Conservation (phyloP, 2,113 vertebrate genomes). For the Tilapia sparmanii region DNA sequence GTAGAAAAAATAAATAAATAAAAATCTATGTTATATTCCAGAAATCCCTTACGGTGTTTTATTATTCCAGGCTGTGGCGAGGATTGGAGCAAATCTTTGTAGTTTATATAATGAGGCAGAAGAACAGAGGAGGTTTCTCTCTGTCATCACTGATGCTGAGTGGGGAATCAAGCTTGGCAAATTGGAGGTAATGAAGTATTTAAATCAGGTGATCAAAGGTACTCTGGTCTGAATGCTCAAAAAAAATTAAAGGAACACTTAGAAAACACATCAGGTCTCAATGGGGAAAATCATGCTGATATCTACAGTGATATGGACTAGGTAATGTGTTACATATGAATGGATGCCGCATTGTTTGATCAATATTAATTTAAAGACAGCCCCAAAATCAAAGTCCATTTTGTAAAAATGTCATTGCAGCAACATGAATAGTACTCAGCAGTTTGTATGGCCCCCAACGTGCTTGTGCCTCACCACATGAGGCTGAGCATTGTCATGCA, state of each 20-base stretch:
- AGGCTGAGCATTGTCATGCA: not conserved
- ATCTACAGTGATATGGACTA: not conserved
- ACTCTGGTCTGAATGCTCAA: not conserved
- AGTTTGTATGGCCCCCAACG: not conserved
- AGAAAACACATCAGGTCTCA: not conserved
- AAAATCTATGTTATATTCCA: not conserved
- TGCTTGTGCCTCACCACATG: not conserved
- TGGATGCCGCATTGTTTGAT: not conserved
- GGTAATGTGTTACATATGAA: not conserved
- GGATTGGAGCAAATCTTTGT: slow-evolving; percentile 83
- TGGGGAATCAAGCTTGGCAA: slow-evolving; percentile 87
- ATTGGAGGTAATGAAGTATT: slow-evolving; percentile 67
- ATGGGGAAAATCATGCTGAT: not conserved
- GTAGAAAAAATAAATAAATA: not conserved
- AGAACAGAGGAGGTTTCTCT: slow-evolving; percentile 77
- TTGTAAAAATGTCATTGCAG: not conserved
- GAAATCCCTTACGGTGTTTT: not conserved
- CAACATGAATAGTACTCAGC: not conserved
- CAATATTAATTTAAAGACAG: not conserved
- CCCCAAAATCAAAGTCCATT: not conserved
- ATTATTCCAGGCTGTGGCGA: slow-evolving; percentile 78
- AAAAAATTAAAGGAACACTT: not conserved
- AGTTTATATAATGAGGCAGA: slow-evolving; percentile 68
- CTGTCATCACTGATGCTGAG: slow-evolving; percentile 81
- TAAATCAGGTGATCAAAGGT: not conserved